Conservation (phyloP, 2,888 invertebrate species). For the Unio pictorum region DNA sequence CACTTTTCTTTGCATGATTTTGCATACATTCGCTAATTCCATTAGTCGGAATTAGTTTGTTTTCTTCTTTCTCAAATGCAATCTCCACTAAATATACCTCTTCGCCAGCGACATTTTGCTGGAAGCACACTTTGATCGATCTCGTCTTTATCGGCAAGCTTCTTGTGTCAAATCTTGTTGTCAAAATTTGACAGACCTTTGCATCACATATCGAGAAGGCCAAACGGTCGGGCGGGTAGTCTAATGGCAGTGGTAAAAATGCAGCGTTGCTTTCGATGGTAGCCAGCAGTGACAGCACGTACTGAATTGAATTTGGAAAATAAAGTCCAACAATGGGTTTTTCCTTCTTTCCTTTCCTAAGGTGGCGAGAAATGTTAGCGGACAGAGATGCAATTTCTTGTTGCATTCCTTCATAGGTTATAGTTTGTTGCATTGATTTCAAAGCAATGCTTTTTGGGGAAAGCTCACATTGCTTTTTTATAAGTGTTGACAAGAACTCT, state of each 20-base stretch:
- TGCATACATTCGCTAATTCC: neutral
- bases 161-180: slow-evolving; percentile 16
- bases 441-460: slow-evolving; percentile 35
- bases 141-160: slow-evolving; percentile 19
- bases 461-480: slow-evolving; percentile 25
- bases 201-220: slow-evolving; percentile 49
- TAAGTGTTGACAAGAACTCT: slow-evolving; percentile 17
- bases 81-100: slow-evolving; percentile 29
- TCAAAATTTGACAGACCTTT: slow-evolving; percentile 31
- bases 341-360: neutral
- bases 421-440: slow-evolving; percentile 21
- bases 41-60: neutral
- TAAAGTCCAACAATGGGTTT: slow-evolving; percentile 38
- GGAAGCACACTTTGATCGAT: slow-evolving; percentile 11
- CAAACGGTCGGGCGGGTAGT: slow-evolving; percentile 48
- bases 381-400: slow-evolving; percentile 22
- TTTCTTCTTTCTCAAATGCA: neutral
- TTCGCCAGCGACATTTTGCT: slow-evolving; percentile 15
- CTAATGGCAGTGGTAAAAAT: slow-evolving; percentile 57
- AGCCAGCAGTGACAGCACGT: slow-evolving; percentile 72
- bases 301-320: slow-evolving; percentile 46
- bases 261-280: slow-evolving; percentile 34
- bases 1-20: neutral
- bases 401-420: slow-evolving; percentile 32
- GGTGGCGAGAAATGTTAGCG: slow-evolving; percentile 2